Evolutionary conservation across 2,797 vertebrate genomes (phyloP).

Genomic region (Gymnothorax javanicus): DNA sequence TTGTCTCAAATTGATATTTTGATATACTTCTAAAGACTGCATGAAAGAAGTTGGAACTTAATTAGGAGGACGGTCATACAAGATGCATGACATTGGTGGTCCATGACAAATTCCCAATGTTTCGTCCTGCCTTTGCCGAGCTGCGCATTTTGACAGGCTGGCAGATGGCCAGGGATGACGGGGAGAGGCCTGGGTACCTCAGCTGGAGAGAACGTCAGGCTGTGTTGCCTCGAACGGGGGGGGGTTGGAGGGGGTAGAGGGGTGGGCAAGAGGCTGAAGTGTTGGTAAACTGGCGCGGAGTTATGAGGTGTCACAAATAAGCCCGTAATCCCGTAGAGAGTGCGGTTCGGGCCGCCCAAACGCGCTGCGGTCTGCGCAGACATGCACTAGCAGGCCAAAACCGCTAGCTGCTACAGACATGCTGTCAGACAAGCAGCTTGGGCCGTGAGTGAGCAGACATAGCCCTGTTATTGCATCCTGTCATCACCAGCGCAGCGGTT

Average conservation of each 20-base stretch:
- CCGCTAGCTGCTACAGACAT: constrained; percentile 65
- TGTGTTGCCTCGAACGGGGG: constrained; percentile 78
- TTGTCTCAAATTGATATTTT: constrained; percentile 75
- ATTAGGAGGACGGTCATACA: constrained; percentile 69
- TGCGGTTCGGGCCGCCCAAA: constrained; percentile 65
- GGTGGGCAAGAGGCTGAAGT: constrained; percentile 67
- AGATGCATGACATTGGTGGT: constrained; percentile 68
- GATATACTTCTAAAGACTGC: constrained; percentile 66
- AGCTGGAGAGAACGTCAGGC: constrained; percentile 78
- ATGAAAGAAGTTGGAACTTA: constrained; percentile 68
- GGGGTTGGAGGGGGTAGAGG: constrained; percentile 64
- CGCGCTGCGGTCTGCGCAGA: constrained; percentile 28
- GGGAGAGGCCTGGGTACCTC: constrained; percentile 79
- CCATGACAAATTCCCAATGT: constrained; percentile 75
- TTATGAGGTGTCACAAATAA: constrained; percentile 85
- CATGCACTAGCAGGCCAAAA: constrained; percentile 40
- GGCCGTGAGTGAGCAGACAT: constrained; percentile 72
- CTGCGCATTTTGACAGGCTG: constrained; percentile 79
- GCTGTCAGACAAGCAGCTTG: constrained; percentile 70
- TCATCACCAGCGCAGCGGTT: constrained; percentile 48
- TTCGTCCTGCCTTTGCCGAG: constrained; percentile 75
- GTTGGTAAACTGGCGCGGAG: constrained; percentile 84
- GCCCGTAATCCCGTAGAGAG: constrained; percentile 79
- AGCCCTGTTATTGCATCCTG: constrained; percentile 72
- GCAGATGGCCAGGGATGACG: constrained; percentile 84